Conservation (phyloP, 2,113 vertebrate species). For the Brachyhypopomus gauderio region DNA sequence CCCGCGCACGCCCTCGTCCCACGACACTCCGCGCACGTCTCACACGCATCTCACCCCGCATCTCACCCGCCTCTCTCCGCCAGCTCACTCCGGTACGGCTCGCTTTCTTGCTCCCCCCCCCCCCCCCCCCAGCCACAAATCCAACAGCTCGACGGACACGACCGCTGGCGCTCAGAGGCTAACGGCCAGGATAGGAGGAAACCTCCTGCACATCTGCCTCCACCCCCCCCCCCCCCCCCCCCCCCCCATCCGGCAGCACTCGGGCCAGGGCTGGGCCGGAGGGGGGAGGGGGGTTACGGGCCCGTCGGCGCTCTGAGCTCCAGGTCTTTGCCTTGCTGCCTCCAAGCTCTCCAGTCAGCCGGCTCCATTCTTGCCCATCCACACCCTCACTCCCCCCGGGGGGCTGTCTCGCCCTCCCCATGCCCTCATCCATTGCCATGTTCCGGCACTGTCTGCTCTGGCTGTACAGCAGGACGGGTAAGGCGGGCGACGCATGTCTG, state of each 20-base stretch:
- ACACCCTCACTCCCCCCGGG: slow-evolving; percentile 56
- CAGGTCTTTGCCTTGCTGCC: slow-evolving; percentile 55
- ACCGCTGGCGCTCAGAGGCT: neutral
- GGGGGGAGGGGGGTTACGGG: neutral
- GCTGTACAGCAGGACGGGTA: slow-evolving; percentile 98
- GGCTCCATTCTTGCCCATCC: slow-evolving; percentile 48
- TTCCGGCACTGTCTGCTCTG: slow-evolving; percentile 99
- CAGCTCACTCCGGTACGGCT: slow-evolving; percentile 11
- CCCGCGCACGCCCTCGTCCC: neutral
- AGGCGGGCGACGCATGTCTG: slow-evolving; percentile 77
- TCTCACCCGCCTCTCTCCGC: slow-evolving; percentile 29
- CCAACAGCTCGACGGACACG: neutral
- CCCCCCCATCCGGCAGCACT: slow-evolving; percentile 12
- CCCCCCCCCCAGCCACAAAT: too few species aligned
- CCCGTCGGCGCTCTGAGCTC: slow-evolving; percentile 26
- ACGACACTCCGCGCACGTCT: slow-evolving; percentile 9
- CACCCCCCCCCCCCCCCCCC: slow-evolving; percentile 21
- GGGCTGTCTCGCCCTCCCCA: slow-evolving; percentile 75
- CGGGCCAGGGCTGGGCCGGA: slow-evolving; percentile 20
- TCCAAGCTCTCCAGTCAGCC: slow-evolving; percentile 42
- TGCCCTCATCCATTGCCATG: slow-evolving; percentile 97
- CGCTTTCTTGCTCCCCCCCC: neutral
- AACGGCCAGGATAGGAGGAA: slow-evolving; percentile 13
- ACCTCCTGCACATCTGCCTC: slow-evolving; percentile 5
- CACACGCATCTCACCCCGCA: slow-evolving; percentile 24